Percentiles rank a stretch among this genome's conserved stretches.
phyloP scores from a whole-genome alignment of 2,113 vertebrate genomes.

The Perognathus longimembris region DNA sequence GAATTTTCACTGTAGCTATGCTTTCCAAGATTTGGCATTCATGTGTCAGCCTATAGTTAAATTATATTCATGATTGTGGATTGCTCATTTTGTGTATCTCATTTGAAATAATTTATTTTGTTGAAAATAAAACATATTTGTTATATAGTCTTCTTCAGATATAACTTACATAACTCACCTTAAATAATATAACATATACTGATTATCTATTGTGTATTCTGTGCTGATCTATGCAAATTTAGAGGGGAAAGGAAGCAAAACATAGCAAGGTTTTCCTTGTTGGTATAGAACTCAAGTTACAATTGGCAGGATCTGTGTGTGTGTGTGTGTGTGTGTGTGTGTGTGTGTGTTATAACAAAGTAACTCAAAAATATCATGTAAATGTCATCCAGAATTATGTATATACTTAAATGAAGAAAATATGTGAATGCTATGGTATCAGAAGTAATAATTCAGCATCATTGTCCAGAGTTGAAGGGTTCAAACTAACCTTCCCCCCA shows the following conservation, averaged over 20 bases:
- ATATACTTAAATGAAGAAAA: slow-evolving; percentile 36
- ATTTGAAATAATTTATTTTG: slow-evolving; percentile 67
- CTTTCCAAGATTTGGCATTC: slow-evolving; percentile 13
- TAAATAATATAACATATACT: not conserved
- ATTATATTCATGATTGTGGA: slow-evolving; percentile 34
- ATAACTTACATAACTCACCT: slow-evolving; percentile 18
- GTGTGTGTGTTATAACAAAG: too few species aligned
- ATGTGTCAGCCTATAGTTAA: not conserved
- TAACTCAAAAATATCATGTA: slow-evolving; percentile 50
- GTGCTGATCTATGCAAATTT: not conserved
- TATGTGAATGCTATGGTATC: slow-evolving; percentile 25
- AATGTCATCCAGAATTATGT: not conserved
- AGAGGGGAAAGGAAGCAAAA: not conserved
- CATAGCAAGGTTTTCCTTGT: not conserved
- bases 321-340: too few species aligned
- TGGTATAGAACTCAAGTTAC: slow-evolving; percentile 40
- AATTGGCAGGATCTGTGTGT: not conserved
- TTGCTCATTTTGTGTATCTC: slow-evolving; percentile 61
- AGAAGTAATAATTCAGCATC: not conserved
- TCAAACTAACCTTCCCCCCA: not conserved
- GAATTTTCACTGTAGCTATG: slow-evolving; percentile 43
- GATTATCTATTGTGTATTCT: not conserved
- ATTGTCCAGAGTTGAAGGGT: not conserved
- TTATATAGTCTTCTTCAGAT: slow-evolving; percentile 4
- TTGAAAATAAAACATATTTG: slow-evolving; percentile 50